A percentile compares a stretch with the other conserved stretches of the same genome.
Evolutionary conservation across 2,888 invertebrate species (phyloP).

Genomic region (Dolichomitus sp.): DNA sequence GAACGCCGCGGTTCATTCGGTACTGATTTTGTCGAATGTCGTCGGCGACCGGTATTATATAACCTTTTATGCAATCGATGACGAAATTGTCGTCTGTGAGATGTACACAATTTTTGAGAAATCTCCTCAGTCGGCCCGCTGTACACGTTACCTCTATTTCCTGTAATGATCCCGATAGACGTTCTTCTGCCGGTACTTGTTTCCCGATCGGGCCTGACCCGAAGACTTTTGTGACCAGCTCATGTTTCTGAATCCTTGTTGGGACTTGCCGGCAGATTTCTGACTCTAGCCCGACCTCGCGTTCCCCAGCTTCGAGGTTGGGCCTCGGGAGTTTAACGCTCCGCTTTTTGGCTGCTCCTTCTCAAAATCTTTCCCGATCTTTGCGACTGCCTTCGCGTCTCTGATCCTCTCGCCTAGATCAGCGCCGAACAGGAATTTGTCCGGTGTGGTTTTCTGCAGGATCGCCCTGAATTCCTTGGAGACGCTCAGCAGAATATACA

Average conservation of each 20-base stretch:
- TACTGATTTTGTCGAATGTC: neutral
- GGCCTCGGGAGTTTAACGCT: neutral
- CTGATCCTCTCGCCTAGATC: neutral
- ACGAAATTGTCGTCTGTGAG: slow-evolving; percentile 4
- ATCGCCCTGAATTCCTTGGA: neutral
- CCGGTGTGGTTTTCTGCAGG: neutral
- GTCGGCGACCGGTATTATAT: neutral
- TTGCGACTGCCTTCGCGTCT: neutral
- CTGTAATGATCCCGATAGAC: neutral
- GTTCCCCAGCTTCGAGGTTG: neutral
- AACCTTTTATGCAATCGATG: neutral
- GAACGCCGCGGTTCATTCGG: neutral
- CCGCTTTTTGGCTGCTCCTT: neutral
- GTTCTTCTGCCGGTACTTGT: neutral
- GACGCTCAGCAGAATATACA: neutral
- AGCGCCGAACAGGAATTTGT: neutral
- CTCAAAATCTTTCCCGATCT: neutral
- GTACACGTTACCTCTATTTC: neutral
- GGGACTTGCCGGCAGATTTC: neutral
- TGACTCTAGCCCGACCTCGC: neutral
- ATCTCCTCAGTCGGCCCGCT: neutral
- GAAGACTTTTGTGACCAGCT: neutral
- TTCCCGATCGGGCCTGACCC: neutral
- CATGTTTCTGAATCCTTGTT: neutral
- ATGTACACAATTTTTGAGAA: neutral